Evolutionary conservation across 2,797 vertebrate genomes (phyloP).

Genomic region (Hybognathus amarus): DNA sequence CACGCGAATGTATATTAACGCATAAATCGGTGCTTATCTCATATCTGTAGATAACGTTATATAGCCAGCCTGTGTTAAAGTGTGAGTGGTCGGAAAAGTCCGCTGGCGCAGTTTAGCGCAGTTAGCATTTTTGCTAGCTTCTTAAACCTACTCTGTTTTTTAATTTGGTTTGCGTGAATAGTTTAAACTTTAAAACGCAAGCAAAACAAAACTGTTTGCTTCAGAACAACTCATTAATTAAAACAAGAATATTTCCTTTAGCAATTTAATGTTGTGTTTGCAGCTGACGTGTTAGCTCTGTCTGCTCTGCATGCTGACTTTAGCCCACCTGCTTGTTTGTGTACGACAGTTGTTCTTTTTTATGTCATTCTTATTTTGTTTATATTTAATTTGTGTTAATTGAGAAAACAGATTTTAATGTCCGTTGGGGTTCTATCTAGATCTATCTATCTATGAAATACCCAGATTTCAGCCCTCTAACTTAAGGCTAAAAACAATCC

Average conservation of each 20-base stretch:
- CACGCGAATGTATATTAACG: background rate
- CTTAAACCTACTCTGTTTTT: background rate
- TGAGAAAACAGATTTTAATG: background rate
- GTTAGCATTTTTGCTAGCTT: slow-evolving; percentile 34
- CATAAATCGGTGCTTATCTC: background rate
- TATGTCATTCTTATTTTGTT: background rate
- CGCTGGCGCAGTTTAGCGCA: background rate
- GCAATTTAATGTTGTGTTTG: background rate
- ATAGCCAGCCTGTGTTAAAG: background rate
- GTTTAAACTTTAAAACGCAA: background rate
- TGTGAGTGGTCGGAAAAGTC: background rate
- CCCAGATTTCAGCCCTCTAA: too few relatives aligned
- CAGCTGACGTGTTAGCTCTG: background rate
- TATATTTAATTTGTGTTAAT: background rate
- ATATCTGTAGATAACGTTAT: too few relatives aligned
- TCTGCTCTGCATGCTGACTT: background rate
- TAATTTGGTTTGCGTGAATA: background rate
- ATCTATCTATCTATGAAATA: too few relatives aligned
- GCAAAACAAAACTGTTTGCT: background rate
- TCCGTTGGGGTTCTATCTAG: too few relatives aligned
- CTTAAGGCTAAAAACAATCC: too few relatives aligned
- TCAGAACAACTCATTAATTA: background rate
- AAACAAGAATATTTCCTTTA: background rate
- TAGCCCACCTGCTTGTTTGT: background rate
- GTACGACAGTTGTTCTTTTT: background rate